Percentiles rank a stretch among this genome's conserved stretches.
Conservation (phyloP, 2,113 vertebrate species). For the Chrysochloris asiatica region DNA sequence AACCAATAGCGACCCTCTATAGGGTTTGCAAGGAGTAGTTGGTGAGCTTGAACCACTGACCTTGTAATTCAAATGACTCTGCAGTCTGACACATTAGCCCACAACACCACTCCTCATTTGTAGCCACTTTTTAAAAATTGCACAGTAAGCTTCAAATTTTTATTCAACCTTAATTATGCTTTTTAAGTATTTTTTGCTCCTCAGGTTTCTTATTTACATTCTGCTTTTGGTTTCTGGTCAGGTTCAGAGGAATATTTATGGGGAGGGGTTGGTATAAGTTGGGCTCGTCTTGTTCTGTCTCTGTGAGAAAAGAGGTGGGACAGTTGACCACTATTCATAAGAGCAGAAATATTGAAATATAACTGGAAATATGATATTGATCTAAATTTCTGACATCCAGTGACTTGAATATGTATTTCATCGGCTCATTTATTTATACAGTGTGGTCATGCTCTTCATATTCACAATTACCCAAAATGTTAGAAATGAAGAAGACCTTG, state of each 20-base stretch:
- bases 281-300: neutral
- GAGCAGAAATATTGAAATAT: conserved; percentile 3
- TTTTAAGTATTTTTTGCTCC: neutral
- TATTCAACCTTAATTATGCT: neutral
- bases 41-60: too few species aligned
- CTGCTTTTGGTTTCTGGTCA: conserved; percentile 23
- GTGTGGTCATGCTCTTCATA: neutral
- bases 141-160: neutral
- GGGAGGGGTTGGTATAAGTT: too few species aligned
- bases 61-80: too few species aligned
- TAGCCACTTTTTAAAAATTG: neutral
- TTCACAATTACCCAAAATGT: neutral
- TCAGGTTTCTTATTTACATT: conserved; percentile 16
- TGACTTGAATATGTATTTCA: neutral
- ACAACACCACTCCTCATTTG: too few species aligned
- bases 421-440: neutral
- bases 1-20: too few species aligned
- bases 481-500: neutral
- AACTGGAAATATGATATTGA: neutral
- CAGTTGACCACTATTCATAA: neutral
- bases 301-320: neutral
- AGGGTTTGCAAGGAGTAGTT: too few species aligned
- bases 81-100: too few species aligned
- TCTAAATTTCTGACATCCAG: conserved; percentile 8
- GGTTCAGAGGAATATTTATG: neutral